Base-by-base conservation (phyloP, 2,113 vertebrate genomes). In the Blennius ocellaris region DNA sequence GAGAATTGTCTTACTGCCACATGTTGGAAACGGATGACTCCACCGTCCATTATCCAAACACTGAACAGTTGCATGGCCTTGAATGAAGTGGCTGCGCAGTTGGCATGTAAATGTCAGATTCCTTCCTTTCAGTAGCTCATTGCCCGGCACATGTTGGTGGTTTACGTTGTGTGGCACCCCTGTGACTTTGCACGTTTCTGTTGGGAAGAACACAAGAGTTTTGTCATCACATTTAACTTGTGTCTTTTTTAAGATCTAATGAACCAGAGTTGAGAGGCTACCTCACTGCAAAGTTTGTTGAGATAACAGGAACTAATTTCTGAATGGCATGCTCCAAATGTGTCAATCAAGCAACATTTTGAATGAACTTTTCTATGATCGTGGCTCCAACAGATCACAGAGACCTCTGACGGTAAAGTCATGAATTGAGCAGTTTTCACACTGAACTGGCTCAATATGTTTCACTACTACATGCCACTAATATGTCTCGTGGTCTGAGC, bases 21-120 rank as follows among this genome's bases (percentile, higher is more conserved):
- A 96, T 43, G 11, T 73, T 39, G 95, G 96, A 8, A 80, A 84
- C 3, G 75, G 14, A 0, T 6, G 30, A 82, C 73, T 94, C 95
- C 95, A 96, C 4, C 16, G 7, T 65, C 94, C 94, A 43, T 89
- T n/a, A 30, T 79, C 66, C 17, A 89, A 87, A 66, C 96, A 96
- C 69, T 91, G 16, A 0, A 96, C 81, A 79, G 51, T 36, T 74
- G 45, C n/a, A 89, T 92, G 8, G 78, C 12, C 47, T 90, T 43
- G 38, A 3, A 92, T 48, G 85, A 17, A 1, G 73, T 69, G 57
- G 17, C 21, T 1, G 7, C 2, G 6, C 0, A 3, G 5, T 21
- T 3, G 39, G 45, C 77, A 80, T 6, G 2, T 1, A 36, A 80
- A 73, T 8, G 0, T 55, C 8, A 79, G 12, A n/a, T 57, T 73